Base-by-base conservation (phyloP, 2,888 invertebrate genomes). In the Hirtodrosophila confusa region DNA sequence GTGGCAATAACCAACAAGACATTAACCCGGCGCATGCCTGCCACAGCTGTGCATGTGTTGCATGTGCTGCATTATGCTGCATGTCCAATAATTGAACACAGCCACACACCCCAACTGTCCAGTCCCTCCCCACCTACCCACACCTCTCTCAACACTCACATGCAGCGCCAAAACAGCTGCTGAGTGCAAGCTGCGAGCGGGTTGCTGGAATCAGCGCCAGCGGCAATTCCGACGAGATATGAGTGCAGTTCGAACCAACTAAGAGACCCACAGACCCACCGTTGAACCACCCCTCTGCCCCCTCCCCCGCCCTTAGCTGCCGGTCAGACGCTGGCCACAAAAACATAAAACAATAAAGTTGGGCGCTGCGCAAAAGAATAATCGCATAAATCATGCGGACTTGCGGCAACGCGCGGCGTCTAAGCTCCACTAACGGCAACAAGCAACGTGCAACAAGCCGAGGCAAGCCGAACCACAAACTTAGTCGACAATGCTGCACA, bases 1-100 rank as follows among this genome's bases (percentile, higher is more conserved):
- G 80, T 86, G 85, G 80, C 85, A 86, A 80, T 86, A 80, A 80
- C 88, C 80, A 86, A 84, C 87, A 88, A 83, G 84, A 86, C 88
- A 84, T 84, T 88, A 84, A 84, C 80, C 83, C 86, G 88, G 77
- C 74, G 44, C 78, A 75, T 77, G 74, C 74, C 75, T 75, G 70
- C 67, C 78, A 65, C 53, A 54, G 75, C 75, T 57, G 70, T 62
- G 55, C 39, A 37, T 44, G 55, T 10, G 43, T 31, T 39, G 61
- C 55, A 50, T 48, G 43, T 43, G 41, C 51, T 39, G 55, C 51
- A 55, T 56, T 49, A 50, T 72, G 67, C 60, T 60, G 60, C 60
- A 65, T 66, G 72, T 65, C 41, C 66, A 75, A 78, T 75, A 72
- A 74, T 77, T 72, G 78, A 66, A 76, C 74, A 54, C 66, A 55